Percentiles rank a stretch among this genome's conserved stretches.
Evolutionary conservation across 2,797 vertebrate genomes (phyloP).

Genomic region (Sciurus vulgaris): DNA sequence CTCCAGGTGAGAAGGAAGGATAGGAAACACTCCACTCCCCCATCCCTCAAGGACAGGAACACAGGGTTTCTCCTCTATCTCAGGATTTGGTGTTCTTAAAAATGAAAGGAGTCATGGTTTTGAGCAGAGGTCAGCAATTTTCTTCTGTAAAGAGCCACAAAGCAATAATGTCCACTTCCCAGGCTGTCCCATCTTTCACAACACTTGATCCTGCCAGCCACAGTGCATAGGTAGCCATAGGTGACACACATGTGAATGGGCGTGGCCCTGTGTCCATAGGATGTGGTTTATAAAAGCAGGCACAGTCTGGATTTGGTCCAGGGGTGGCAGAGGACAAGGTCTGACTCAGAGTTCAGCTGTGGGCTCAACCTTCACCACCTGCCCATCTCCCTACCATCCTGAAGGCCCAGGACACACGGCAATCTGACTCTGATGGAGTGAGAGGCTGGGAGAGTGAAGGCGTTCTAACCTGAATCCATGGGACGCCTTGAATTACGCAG

Average conservation of each 20-base stretch:
- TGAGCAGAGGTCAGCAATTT: not conserved
- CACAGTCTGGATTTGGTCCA: not conserved
- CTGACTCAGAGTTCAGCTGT: not conserved
- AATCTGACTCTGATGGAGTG: rapidly evolving
- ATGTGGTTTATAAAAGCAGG: not conserved
- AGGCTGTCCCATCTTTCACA: not conserved
- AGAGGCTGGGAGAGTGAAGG: not conserved
- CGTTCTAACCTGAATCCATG: rapidly evolving
- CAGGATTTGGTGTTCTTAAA: not conserved
- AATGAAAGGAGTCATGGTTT: not conserved
- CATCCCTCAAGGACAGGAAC: no score
- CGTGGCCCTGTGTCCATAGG: not conserved
- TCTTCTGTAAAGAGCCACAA: not conserved
- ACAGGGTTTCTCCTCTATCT: not conserved
- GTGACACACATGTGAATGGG: not conserved
- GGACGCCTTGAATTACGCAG: rapidly evolving
- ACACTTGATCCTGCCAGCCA: not conserved
- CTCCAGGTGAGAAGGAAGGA: not conserved
- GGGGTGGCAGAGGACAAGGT: rapidly evolving
- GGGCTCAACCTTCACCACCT: not conserved
- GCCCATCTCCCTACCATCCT: not conserved
- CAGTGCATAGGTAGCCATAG: not conserved
- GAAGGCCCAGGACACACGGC: not conserved
- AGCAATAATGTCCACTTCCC: not conserved
- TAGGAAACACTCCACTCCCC: rapidly evolving